These are phyloP conservation scores for Schizopygopsis pylzovi DNA, from an alignment of 2,797 vertebrate species.

Conservation along the genomic window DNA sequence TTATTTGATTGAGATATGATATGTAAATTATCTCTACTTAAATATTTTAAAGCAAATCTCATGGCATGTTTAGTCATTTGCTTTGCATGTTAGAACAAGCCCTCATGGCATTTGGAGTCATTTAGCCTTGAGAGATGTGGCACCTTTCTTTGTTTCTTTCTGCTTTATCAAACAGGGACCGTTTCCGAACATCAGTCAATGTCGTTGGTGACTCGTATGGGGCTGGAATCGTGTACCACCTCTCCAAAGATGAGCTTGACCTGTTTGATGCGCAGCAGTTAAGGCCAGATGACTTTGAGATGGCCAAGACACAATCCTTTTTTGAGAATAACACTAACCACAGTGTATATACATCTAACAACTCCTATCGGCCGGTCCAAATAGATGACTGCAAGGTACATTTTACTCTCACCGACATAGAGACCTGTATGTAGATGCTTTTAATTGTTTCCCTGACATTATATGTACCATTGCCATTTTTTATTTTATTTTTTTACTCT, in stretches of 20 bases:
- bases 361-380: constrained; percentile 85
- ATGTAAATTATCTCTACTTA: neutral
- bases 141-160: constrained; percentile 42
- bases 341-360: constrained; percentile 90
- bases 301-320: constrained; percentile 91
- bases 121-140: constrained; percentile 42
- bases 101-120: neutral
- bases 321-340: constrained; percentile 96
- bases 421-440: constrained; percentile 93
- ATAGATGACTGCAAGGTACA: constrained; percentile 99
- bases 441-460: constrained; percentile 70
- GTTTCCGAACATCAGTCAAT: constrained; percentile 97
- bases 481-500: constrained; percentile 51
- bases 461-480: constrained; percentile 36
- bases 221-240: constrained; percentile 96
- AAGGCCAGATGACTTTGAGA: constrained; percentile 88
- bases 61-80: neutral
- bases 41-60: neutral
- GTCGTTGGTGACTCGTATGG: constrained; percentile 98
- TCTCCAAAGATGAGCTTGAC: constrained; percentile 94
- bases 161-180: constrained; percentile 80
- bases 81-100: constrained; percentile 7
- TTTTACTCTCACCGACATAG: constrained; percentile 94
- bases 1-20: neutral
- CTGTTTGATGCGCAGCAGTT: constrained; percentile 87